Base-by-base conservation (phyloP, 2,888 invertebrate species). In the Ornithoptera priamus region DNA sequence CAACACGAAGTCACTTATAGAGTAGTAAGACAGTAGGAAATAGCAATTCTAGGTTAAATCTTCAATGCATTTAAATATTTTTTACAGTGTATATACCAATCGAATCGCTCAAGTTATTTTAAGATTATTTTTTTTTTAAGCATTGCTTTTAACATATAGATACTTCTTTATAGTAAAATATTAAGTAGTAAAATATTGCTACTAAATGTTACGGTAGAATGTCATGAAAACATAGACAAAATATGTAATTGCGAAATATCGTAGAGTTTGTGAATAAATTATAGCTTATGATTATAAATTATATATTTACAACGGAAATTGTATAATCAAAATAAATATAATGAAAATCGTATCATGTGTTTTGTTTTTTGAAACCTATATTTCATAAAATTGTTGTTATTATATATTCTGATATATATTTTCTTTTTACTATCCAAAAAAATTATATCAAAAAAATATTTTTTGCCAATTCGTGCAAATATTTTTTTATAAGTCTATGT, bases 241-340 rank as follows among this genome's bases (percentile, higher is more conserved):
- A 20, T 18, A 30, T 53, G 10, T 53, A 7, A 57, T 20, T 57
- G 57, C 20, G 57, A 18, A 20, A n/a, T 20, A 57, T n/a, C 57
- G 57, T 57, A 57, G 53, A 53, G 6, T 53, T 18, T 53, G 53
- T 53, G 53, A 53, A 53, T 53, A 53, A 53, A 53, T 53, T 53
- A 17, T 18, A 18, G 57, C 57, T 57, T 57, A 12, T 10, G n/a
- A 22, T 20, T 8, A 1, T 57, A 20, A 57, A 57, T 57, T 57
- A 22, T 57, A 57, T 57, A 57, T 57, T 57, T 20, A 22, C 20
- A 57, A 57, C 10, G n/a, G 5, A 57, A 20, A 57, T 57, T 57
- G 20, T 57, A 10, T 57, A 57, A 57, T 57, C 57, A 7, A 57
- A 57, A 20, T 57, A 57, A 57, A 57, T 20, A 20, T 57, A 5